Evolutionary conservation across 2,888 invertebrate species (phyloP).

Genomic region (Hydraecia micacea): DNA sequence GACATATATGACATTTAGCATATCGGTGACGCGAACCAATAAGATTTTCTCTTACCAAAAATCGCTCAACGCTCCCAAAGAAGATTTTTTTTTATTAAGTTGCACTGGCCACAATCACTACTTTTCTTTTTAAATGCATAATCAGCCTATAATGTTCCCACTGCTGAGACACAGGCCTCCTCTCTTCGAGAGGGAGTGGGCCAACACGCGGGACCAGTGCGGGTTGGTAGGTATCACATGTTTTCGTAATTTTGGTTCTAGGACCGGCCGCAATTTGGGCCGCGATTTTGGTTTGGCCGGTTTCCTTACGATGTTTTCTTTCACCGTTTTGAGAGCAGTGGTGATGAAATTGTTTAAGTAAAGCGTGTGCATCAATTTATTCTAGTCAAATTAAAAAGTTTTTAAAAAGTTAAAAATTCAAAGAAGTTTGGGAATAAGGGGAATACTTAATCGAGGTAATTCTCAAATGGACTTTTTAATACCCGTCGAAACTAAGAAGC

Average conservation of each 20-base stretch:
- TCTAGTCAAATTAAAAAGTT: neutral
- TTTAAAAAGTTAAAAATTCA: neutral
- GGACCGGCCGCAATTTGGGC: too few species aligned
- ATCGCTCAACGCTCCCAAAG: too few species aligned
- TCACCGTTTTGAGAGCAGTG: neutral
- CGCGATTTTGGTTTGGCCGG: too few species aligned
- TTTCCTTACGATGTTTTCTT: neutral
- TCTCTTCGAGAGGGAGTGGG: too few species aligned
- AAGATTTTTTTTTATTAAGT: too few species aligned
- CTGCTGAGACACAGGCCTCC: too few species aligned
- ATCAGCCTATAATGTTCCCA: too few species aligned
- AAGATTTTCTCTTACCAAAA: neutral
- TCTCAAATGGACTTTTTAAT: constrained; percentile 5
- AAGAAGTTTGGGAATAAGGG: neutral
- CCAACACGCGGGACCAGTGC: too few species aligned
- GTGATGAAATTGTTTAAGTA: neutral
- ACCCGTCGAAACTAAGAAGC: neutral
- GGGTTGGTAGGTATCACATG: too few species aligned
- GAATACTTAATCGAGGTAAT: neutral
- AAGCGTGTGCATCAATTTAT: neutral
- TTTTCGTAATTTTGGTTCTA: too few species aligned
- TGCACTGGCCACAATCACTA: too few species aligned
- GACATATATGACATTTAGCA: too few species aligned
- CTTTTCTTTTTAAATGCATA: neutral
- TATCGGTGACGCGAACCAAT: neutral